Evolutionary conservation across 2,797 vertebrate genomes (phyloP), one percentile per base, ranked within the genome.

Genomic region (Gymnocypris eckloni): DNA sequence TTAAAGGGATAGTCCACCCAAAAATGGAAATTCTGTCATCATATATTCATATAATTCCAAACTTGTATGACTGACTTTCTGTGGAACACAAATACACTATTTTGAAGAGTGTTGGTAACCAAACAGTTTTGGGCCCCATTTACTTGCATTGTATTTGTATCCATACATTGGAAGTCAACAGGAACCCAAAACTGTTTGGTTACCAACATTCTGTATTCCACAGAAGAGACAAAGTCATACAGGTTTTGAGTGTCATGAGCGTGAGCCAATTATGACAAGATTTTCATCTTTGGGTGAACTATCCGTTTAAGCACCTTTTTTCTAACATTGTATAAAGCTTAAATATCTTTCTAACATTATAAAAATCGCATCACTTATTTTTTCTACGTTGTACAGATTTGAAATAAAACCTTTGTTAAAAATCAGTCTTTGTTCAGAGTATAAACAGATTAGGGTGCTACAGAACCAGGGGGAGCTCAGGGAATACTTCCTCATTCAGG

Each of bases 391-490:
- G 11, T 10, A 15, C 28, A 67, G 41, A 59, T 82, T 13, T 73
- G 1, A 75, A 64, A 22, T 48, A 64, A 61, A 37, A 75, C 16
- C 11, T 22, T 13, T 12, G 48, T n/a, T 81, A 33, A 80, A 88
- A 83, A 76, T 25, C 28, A 22, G 39, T 66, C 82, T 73, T 61
- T 89, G 61, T 87, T 77, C 73, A 85, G 54, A 86, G 61, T 67
- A 61, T 85, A 86, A 86, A 78, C 67, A 54, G 48, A 52, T 48
- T 70, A 56, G 82, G 59, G 45, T 81, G 83, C 64, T 33, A 50
- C 77, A 80, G 84, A 82, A 81, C 87, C 86, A 75, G 79, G 59
- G 84, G 22, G 25, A 88, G 85, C 16, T 61, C 73, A 79, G 79
- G 84, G 59, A 78, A 79, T 52, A 66, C 75, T 48, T 61, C 41